Evolutionary conservation across 2,888 invertebrate species (phyloP), one percentile per base, ranked within the genome.

Genomic region (Rapana venosa): DNA sequence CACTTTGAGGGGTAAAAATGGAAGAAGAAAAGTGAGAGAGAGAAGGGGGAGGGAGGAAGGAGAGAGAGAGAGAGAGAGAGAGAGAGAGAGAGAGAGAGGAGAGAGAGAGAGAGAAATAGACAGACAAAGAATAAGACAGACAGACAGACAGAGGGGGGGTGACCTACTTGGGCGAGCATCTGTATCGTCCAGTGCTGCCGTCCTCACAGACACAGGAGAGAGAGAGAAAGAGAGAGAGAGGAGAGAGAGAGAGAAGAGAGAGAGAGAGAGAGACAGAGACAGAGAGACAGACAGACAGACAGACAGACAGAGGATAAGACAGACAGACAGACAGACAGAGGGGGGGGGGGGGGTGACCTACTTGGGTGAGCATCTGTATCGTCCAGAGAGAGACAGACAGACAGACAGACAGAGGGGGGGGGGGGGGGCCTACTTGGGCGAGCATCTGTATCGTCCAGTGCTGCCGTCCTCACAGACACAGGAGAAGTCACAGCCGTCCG

Each of bases 381-480:
- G n/a, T n/a, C n/a, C n/a, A n/a, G n/a, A 47, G 47, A 47, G 47
- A 47, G 47, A 61, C 6, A 61, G 22, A 22, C 1, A 61, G 61
- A 61, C 1, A 22, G 22, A 61, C 6, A 61, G 61, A 61, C 1
- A 22, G 61, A 61, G 61, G 15, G 22, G 15, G 61, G 13, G 61
- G 32, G 47, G 26, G 47, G 81, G 81, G 30, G 17, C 89, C 66
- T 58, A 91, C 92, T 88, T 92, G 22, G 90, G 88, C 1, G 89
- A 85, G 87, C 92, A 92, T 36, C 87, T 35, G 90, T 90, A 91
- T 20, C 90, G 87, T 36, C 91, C 91, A 26, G 90, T 91, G 79
- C 56, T 90, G 22, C 91, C 92, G 61, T 92, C 90, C 77, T 90
- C 91, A 79, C 92, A 92, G n/a, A 91, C 86, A 88, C 92, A 92